phyloP scores from a whole-genome alignment of 2,797 vertebrate genomes.

The Pseudochirops cupreus region DNA sequence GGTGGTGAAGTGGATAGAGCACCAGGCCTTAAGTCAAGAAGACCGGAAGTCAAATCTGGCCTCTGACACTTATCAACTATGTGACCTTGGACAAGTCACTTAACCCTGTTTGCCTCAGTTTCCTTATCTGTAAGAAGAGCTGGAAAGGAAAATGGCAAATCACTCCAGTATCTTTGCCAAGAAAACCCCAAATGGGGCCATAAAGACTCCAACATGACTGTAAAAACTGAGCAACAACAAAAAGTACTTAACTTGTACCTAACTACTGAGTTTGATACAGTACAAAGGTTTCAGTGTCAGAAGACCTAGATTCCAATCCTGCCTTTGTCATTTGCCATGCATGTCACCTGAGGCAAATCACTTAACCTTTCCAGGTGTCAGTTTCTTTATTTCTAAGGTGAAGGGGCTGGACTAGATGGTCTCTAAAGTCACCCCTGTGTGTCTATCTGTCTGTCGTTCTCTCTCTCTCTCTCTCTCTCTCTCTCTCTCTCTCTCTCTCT shows the following conservation, averaged over 20 bases:
- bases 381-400: neutral
- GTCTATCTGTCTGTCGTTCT: too few species aligned
- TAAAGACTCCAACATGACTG: neutral
- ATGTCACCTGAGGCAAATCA: neutral
- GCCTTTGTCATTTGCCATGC: neutral
- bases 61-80: too few species aligned
- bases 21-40: too few species aligned
- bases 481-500: too few species aligned
- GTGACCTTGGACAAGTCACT: neutral
- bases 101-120: neutral
- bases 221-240: too few species aligned
- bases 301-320: neutral
- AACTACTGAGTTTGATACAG: neutral
- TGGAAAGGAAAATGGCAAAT: neutral
- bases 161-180: neutral
- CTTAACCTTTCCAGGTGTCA: neutral
- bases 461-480: too few species aligned
- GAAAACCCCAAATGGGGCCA: neutral
- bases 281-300: neutral
- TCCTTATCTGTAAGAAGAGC: neutral
- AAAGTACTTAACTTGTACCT: neutral
- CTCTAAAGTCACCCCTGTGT: neutral
- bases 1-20: neutral
- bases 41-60: neutral
- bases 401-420: neutral